Evolutionary conservation across 2,888 invertebrate species (phyloP), one percentile per base, ranked within the genome.

Genomic region (Caenorhabditis doughertyi): DNA sequence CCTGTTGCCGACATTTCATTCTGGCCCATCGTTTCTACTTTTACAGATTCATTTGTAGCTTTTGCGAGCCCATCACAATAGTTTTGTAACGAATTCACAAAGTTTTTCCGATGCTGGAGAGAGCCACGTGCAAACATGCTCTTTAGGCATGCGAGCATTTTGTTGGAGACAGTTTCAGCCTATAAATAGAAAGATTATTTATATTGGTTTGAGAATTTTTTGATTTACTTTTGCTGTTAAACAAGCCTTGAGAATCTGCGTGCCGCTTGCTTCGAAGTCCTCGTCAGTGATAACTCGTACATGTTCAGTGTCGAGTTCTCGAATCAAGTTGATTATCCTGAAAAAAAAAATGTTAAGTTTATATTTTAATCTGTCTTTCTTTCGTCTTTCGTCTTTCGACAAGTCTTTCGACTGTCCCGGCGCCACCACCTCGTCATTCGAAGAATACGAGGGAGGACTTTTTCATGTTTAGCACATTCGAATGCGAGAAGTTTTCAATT

Each of bases 231-330:
- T 77, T 44, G 81, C 29, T 0, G 64, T 21, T n/a, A 76, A 23
- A 39, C 58, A 53, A 27, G 81, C 56, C 39, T 53, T 81, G 25
- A 81, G 49, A 16, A 81, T 23, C 25, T 58, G 72, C 44, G 35
- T 21, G 21, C 51, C 60, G 58, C 65, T 67, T 18, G 21, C 18
- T 11, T 44, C 32, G 44, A 71, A 74, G 13, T 81, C 67, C 18
- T 27, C 18, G 11, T 51, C 55, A 8, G 18, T 3, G 16, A 81
- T 18, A 2, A 74, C 65, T 16, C 76, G 49, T 11, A 82, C 70
- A 53, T 79, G 82, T 27, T 79, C 79, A 7, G 39, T 68, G 42
- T 73, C 62, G 16, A 82, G 42, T 44, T 82, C 82, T 11, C 82
- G 72, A 25, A 82, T 55, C 7, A 81, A 21, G 16, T 72, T 68